Conservation (phyloP, 2,888 invertebrate genomes). For the Heliconius cydno region DNA sequence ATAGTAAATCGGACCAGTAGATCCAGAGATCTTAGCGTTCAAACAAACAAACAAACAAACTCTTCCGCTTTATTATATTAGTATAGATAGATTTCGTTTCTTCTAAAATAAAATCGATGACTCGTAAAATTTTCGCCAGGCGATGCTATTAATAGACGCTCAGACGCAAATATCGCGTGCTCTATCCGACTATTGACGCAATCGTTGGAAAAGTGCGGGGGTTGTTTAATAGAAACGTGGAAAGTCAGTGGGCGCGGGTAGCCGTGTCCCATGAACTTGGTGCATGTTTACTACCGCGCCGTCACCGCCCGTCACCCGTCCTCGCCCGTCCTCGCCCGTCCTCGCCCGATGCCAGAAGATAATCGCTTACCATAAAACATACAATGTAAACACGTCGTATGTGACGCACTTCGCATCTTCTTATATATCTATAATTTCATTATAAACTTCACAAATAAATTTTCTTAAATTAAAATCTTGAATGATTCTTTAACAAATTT, state of each 20-base stretch:
- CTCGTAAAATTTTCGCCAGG: slow-evolving; percentile 76
- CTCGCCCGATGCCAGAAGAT: slow-evolving; percentile 43
- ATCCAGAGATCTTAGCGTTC: too few species aligned
- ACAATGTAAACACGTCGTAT: slow-evolving; percentile 42
- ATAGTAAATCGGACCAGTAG: too few species aligned
- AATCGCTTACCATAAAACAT: slow-evolving; percentile 48
- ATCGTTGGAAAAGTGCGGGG: slow-evolving; percentile 77
- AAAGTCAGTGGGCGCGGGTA: slow-evolving; percentile 68
- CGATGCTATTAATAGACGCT: slow-evolving; percentile 75
- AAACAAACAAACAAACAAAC: too few species aligned
- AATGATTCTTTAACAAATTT: background rate
- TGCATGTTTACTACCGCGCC: slow-evolving; percentile 51
- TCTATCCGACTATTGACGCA: slow-evolving; percentile 79
- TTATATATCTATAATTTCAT: slow-evolving; percentile 23
- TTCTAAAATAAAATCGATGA: slow-evolving; percentile 77
- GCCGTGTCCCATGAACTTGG: slow-evolving; percentile 74
- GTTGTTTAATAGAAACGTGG: slow-evolving; percentile 75
- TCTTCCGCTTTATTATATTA: too few species aligned
- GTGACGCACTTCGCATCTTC: slow-evolving; percentile 40
- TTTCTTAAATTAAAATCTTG: background rate
- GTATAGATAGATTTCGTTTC: slow-evolving; percentile 54
- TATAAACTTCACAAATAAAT: background rate
- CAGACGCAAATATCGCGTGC: slow-evolving; percentile 76
- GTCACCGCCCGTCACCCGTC: slow-evolving; percentile 37
- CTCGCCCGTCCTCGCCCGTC: slow-evolving; percentile 40